Evolutionary conservation across 1,140 invertebrate species (phyloP), one percentile per base, ranked within the genome.

Genomic region (Teleopsis dalmanni): DNA sequence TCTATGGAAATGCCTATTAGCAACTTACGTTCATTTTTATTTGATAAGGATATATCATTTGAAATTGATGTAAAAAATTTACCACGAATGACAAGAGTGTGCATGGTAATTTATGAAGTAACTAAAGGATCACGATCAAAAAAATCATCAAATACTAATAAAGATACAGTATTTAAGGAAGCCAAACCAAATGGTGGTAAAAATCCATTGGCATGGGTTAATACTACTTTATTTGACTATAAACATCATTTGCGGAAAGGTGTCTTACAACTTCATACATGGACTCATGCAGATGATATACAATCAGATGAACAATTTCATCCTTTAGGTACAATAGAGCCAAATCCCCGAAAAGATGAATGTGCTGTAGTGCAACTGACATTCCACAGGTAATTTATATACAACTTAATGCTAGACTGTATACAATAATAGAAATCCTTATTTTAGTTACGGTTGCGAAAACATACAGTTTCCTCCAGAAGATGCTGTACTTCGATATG

Each of bases 171-270:
- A 3, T 42, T 52, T 3, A 67, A 67, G 52, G 64, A 67, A 43
- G 31, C 36, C 25, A 54, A 50, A 27, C 47, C 46, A 0, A 52
- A 57, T 7, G 59, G 57, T 29, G 58, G 65, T 36, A 61, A 58
- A 10, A 68, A 64, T 72, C 87, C 88, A 3, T 72, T 97, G 44
- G 91, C 88, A 18, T 98, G 92, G 92, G 90, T 88, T 0, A 97
- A 96, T 67, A 87, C 91, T 1, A 90, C 93, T 35, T 77, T 97
- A 52, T 97, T 92, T 73, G 92, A 97, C 71, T 97, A 91, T 70
- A 91, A 89, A 65, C 83, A 87, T 58, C 84, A 88, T 54, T 71
- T 97, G 16, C 83, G 87, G 57, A 85, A 76, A 19, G 91, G 88
- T 13, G 83, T 84, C n/a, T 82, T 87, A 70, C 90, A 88, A 3